Conservation (phyloP, 2,797 vertebrate genomes). For the Schizothorax lantsangensis region DNA sequence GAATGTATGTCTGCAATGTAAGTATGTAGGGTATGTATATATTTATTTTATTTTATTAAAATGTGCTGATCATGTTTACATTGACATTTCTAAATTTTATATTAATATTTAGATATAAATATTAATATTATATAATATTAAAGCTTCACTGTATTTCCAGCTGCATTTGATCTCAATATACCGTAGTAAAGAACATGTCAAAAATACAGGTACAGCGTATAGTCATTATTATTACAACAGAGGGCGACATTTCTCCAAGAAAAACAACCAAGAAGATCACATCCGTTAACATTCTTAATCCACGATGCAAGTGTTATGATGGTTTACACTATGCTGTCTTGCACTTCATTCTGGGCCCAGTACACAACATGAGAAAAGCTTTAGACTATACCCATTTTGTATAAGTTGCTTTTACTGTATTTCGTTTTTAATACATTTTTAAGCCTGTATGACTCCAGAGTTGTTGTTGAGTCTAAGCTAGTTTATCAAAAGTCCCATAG, state of each 20-base stretch:
- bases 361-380: background rate
- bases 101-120: no score
- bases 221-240: conserved; percentile 67
- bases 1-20: background rate
- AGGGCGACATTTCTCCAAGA: conserved; percentile 72
- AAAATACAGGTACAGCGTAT: background rate
- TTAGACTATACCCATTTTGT: background rate
- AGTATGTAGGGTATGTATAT: background rate
- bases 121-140: no score
- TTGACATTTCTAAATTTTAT: background rate
- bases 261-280: background rate
- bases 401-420: background rate
- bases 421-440: background rate
- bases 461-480: background rate
- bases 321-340: background rate
- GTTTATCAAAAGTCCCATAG: background rate
- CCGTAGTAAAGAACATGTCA: background rate
- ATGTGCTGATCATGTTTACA: background rate
- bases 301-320: conserved; percentile 14
- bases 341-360: background rate
- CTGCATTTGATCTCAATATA: background rate
- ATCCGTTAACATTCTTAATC: background rate
- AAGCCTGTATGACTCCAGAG: background rate
- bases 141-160: background rate
- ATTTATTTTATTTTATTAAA: background rate